phyloP scores from a whole-genome alignment of 2,888 invertebrate species.

The Melipona beecheii region DNA sequence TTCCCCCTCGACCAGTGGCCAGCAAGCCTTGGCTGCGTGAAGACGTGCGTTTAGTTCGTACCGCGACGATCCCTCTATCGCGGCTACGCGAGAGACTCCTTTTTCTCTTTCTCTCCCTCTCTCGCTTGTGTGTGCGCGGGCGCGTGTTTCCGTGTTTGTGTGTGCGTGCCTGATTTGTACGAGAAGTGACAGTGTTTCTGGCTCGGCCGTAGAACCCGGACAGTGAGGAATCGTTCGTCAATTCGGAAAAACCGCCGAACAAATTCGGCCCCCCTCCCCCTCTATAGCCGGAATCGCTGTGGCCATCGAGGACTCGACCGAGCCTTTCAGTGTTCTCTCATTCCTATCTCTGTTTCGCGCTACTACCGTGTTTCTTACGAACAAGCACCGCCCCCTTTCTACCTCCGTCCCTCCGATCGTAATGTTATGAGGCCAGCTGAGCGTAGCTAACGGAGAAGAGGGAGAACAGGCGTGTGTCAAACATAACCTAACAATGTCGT shows the following conservation, averaged over 20 bases:
- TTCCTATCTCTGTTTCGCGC: constrained; percentile 55
- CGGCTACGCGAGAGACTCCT: constrained; percentile 70
- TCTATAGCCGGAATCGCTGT: constrained; percentile 45
- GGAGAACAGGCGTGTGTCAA: constrained; percentile 60
- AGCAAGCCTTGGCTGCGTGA: constrained; percentile 77
- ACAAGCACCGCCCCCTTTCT: constrained; percentile 55
- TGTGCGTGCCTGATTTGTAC: constrained; percentile 51
- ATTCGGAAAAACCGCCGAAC: constrained; percentile 22
- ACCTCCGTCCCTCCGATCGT: constrained; percentile 42
- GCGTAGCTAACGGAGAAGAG: constrained; percentile 62
- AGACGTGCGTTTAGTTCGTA: constrained; percentile 71
- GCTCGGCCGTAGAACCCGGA: constrained; percentile 60
- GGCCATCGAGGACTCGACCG: constrained; percentile 58
- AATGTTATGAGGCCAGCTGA: constrained; percentile 65
- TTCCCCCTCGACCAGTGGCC: constrained; percentile 73
- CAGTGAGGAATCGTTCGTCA: constrained; percentile 39
- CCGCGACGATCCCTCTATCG: constrained; percentile 69
- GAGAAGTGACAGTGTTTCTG: constrained; percentile 62
- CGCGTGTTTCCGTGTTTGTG: constrained; percentile 56
- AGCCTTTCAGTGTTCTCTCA: constrained; percentile 49
- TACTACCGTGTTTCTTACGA: constrained; percentile 44
- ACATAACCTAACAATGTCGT: constrained; percentile 62
- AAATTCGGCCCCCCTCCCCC: constrained; percentile 19
- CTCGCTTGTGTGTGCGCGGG: constrained; percentile 52
- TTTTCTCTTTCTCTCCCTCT: constrained; percentile 59